These are phyloP conservation scores for Falcunculus frontatus DNA, from an alignment of 2,113 vertebrate species.

Conservation along the genomic window DNA sequence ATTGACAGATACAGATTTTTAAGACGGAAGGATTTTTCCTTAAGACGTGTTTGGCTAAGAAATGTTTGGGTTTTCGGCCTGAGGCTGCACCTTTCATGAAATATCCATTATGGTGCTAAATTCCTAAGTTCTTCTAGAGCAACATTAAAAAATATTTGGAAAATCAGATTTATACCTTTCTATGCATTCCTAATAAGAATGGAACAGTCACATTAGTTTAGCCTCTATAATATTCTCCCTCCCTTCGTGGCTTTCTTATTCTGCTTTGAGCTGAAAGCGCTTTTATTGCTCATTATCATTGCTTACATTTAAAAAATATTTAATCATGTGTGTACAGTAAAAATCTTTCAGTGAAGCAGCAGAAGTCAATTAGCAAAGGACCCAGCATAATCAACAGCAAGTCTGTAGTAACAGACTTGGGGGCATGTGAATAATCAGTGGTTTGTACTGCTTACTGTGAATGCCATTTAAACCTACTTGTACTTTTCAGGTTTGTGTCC, in stretches of 20 bases:
- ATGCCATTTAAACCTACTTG: not conserved
- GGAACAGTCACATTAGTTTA: not conserved
- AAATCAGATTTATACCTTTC: not conserved
- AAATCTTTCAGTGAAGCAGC: not conserved
- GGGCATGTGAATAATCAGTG: not conserved
- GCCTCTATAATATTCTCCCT: not conserved
- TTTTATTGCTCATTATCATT: not conserved
- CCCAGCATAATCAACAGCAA: not conserved
- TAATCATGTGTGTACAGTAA: not conserved
- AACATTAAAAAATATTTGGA: not conserved
- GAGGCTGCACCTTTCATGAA: not conserved
- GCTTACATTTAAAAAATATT: not conserved
- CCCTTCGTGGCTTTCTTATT: not conserved
- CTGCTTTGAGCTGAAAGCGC: not conserved
- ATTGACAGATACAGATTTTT: not conserved
- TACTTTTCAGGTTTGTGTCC: not conserved
- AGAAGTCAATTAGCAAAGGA: not conserved
- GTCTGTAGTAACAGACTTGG: accelerated
- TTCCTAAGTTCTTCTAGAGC: not conserved
- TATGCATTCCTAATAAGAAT: not conserved
- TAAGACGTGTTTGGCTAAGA: not conserved
- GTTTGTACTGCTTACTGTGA: not conserved
- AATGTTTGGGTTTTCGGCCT: not conserved
- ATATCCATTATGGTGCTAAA: not conserved
- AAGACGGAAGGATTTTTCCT: not conserved